Percentiles rank a stretch among this genome's conserved stretches.
phyloP scores from a whole-genome alignment of 2,888 invertebrate species.

The Macroteleia sp. region DNA sequence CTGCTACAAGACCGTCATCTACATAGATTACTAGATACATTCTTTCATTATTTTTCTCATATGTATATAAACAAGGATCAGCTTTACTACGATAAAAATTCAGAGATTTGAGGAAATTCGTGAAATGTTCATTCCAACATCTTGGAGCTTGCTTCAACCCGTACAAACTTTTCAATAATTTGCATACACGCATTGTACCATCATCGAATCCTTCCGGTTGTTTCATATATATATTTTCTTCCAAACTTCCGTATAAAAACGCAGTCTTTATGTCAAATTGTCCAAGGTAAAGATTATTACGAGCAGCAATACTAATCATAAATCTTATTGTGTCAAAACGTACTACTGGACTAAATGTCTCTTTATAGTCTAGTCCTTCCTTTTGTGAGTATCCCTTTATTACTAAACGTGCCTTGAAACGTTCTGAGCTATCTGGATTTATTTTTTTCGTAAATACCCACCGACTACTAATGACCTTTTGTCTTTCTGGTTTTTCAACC shows the following conservation, averaged over 20 bases:
- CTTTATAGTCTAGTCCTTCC: slow-evolving; percentile 68
- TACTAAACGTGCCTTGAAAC: too few species aligned
- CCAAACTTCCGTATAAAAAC: slow-evolving; percentile 40
- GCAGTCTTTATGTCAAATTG: slow-evolving; percentile 61
- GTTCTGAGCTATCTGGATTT: too few species aligned
- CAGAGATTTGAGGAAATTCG: slow-evolving; percentile 8
- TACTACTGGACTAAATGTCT: slow-evolving; percentile 58
- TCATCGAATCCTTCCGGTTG: slow-evolving; percentile 44
- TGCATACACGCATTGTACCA: slow-evolving; percentile 37
- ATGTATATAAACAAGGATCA: slow-evolving; percentile 30
- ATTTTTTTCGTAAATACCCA: too few species aligned
- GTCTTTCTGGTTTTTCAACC: too few species aligned
- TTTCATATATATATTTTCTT: slow-evolving; percentile 54
- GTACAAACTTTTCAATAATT: slow-evolving; percentile 33
- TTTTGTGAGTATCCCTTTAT: slow-evolving; percentile 37
- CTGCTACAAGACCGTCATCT: slow-evolving; percentile 23
- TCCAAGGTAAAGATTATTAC: slow-evolving; percentile 20
- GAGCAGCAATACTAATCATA: too few species aligned
- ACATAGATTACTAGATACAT: slow-evolving; percentile 25
- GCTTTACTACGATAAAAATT: slow-evolving; percentile 13
- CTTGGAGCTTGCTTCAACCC: slow-evolving; percentile 46
- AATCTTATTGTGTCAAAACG: slow-evolving; percentile 26
- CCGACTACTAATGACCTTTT: too few species aligned
- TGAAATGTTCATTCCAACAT: slow-evolving; percentile 37
- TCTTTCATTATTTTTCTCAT: slow-evolving; percentile 1